phyloP scores from a whole-genome alignment of 2,113 vertebrate genomes.

The Romanogobio albipinnatus region DNA sequence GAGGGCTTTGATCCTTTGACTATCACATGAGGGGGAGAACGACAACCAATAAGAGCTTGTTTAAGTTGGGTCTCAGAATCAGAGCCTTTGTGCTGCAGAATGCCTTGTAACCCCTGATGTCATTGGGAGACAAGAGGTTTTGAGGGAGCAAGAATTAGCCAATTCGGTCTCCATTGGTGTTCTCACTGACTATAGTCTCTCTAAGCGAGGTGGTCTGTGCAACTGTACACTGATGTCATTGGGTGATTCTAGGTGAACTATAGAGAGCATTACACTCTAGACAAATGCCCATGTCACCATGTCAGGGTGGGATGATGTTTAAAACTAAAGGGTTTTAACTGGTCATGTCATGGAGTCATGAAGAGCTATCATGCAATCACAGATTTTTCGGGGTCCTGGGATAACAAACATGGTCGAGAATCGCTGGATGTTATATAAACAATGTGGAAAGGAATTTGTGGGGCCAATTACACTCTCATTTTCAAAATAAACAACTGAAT shows the following conservation, averaged over 20 bases:
- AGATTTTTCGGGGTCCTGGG: neutral
- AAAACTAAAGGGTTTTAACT: neutral
- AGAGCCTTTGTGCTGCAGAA: constrained; percentile 31
- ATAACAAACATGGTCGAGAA: constrained; percentile 7
- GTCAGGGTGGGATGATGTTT: neutral
- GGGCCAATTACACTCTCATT: neutral
- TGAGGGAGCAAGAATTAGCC: neutral
- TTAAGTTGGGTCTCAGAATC: constrained; percentile 46
- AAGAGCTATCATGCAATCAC: neutral
- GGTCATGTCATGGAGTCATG: neutral
- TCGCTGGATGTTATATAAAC: neutral
- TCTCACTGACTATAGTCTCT: neutral
- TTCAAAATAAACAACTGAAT: neutral
- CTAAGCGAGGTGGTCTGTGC: neutral
- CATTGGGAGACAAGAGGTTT: constrained; percentile 25
- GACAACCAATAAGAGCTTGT: constrained; percentile 23
- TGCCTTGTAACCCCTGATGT: constrained; percentile 44
- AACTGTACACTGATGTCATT: neutral
- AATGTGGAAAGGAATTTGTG: constrained; percentile 5
- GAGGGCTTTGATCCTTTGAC: constrained; percentile 32
- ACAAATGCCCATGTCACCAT: too few relatives aligned
- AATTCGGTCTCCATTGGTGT: neutral
- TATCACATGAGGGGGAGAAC: constrained; percentile 39
- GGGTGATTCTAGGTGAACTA: neutral
- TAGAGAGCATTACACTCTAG: too few relatives aligned